phyloP scores from a whole-genome alignment of 2,797 vertebrate genomes.

The Anolis apletophallus region DNA sequence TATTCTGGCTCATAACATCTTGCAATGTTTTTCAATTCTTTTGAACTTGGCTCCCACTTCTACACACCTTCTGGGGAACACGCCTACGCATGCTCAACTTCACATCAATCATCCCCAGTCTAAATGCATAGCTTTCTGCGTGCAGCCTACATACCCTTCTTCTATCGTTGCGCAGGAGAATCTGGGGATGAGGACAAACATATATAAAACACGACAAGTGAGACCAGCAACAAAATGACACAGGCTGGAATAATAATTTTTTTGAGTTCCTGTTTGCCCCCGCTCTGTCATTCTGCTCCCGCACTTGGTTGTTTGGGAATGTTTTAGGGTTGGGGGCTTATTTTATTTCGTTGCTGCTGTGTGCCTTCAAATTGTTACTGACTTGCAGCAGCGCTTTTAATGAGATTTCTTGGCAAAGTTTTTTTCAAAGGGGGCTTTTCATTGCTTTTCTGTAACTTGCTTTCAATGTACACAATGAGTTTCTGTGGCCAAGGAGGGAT shows the following conservation, averaged over 20 bases:
- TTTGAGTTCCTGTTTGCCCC: background rate
- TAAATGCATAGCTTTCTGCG: background rate
- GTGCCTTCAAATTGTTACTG: no score
- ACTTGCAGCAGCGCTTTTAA: no score
- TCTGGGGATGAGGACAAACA: background rate
- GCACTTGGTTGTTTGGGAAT: no score
- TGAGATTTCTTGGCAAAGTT: no score
- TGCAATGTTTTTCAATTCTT: background rate
- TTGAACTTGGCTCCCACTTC: background rate
- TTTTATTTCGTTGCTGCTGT: no score
- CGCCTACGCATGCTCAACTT: background rate
- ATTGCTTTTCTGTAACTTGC: no score
- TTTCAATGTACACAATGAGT: no score
- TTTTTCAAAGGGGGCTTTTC: no score
- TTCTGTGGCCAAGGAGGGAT: no score
- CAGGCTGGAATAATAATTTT: background rate
- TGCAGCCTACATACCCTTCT: background rate
- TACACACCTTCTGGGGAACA: background rate
- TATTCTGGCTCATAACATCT: background rate
- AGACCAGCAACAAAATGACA: background rate
- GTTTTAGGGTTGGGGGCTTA: no score
- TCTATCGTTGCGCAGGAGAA: background rate
- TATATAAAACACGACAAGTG: background rate
- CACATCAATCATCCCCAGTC: background rate
- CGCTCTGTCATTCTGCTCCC: no score